Evolutionary conservation across 2,888 invertebrate species (phyloP).

Genomic region (Pharmacophagus antenor): DNA sequence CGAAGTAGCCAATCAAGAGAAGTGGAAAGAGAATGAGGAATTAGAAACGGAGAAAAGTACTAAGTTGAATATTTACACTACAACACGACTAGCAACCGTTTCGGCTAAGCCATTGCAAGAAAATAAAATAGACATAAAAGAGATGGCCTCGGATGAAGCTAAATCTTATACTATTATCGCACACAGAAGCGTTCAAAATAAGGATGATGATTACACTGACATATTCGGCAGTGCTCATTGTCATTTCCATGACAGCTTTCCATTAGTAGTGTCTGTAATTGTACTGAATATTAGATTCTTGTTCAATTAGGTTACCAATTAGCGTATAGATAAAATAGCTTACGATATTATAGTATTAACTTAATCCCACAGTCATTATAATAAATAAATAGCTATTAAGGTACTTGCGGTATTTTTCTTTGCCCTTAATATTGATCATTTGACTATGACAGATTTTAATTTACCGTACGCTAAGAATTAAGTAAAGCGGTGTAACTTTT

Average conservation of each 20-base stretch:
- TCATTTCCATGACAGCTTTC: constrained; percentile 12
- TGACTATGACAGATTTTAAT: no score
- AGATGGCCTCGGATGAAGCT: constrained; percentile 72
- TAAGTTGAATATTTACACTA: constrained; percentile 50
- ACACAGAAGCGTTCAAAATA: constrained; percentile 56
- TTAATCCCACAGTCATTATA: constrained; percentile 71
- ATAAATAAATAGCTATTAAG: constrained; percentile 56
- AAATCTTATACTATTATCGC: constrained; percentile 62
- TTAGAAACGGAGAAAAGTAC: constrained; percentile 30
- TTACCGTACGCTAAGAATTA: no score
- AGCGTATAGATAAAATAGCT: constrained; percentile 22
- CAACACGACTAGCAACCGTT: constrained; percentile 65
- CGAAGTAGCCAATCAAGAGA: constrained; percentile 35
- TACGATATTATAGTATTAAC: constrained; percentile 45
- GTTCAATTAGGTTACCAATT: constrained; percentile 20
- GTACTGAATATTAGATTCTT: constrained; percentile 18
- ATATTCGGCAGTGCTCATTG: constrained; percentile 8
- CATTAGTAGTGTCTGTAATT: constrained; percentile 5
- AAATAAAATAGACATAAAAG: constrained; percentile 48
- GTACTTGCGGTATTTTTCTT: constrained; percentile 32
- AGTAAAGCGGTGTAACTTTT: no score
- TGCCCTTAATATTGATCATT: neutral
- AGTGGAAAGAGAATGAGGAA: neutral
- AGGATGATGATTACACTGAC: constrained; percentile 22
- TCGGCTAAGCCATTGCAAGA: constrained; percentile 64